phyloP scores from a whole-genome alignment of 2,113 vertebrate genomes.

The Dermatemys mawii region DNA sequence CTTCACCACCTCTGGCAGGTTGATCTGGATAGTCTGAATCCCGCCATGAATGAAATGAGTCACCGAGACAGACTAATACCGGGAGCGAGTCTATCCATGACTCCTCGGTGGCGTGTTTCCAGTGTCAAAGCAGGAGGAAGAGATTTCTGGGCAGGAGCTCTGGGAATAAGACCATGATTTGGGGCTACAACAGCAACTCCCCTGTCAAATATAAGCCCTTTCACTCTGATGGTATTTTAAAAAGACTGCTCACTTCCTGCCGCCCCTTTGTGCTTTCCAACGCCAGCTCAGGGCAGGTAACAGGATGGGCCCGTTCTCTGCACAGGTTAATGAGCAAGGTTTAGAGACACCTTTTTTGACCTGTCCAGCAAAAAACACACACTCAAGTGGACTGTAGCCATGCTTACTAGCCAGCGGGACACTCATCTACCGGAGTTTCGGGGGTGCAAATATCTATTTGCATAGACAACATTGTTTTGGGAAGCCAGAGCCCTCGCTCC shows the following conservation, averaged over 20 bases:
- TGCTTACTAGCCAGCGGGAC: background rate
- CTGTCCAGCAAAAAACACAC: background rate
- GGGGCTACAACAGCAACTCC: background rate
- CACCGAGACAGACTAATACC: background rate
- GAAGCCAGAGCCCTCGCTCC: too few relatives aligned
- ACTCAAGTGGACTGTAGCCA: background rate
- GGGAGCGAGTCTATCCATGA: background rate
- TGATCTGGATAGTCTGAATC: background rate
- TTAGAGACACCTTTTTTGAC: background rate
- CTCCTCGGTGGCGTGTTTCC: too few relatives aligned
- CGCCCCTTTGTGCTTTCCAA: background rate
- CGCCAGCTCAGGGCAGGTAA: too few relatives aligned
- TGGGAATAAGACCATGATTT: background rate
- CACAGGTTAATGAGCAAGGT: background rate
- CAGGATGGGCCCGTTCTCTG: too few relatives aligned
- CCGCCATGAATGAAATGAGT: background rate
- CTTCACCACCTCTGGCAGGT: background rate
- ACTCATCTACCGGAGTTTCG: background rate
- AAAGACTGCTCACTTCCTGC: background rate
- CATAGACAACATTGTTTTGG: too few relatives aligned
- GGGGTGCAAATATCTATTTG: background rate
- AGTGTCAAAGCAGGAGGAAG: background rate
- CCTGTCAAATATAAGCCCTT: background rate
- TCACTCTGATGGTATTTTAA: background rate
- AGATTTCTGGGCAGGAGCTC: background rate